Base-by-base conservation (phyloP, 2,888 invertebrate genomes). In the Busseola fusca region DNA sequence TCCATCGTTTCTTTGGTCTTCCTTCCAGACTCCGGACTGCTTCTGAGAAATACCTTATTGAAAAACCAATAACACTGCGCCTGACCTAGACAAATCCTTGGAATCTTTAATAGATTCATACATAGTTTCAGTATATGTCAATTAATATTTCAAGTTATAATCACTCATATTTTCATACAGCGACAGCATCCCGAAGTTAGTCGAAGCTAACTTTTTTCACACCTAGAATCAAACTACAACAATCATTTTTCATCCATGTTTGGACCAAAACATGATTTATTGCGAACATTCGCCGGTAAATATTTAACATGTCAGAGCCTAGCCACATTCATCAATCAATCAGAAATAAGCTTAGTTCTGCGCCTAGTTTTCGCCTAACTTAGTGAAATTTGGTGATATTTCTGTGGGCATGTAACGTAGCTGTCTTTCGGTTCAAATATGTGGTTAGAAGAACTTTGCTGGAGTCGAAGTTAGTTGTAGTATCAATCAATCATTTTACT, bases 251-350 rank as follows among this genome's bases (percentile, higher is more conserved):
- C 85, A 80, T 64, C 34, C 25, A 68, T 70, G 63, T 82, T 70
- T 72, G 64, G 64, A 72, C n/a, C 42, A 48, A 50, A 77, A 73
- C 52, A 74, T 84, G 74, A 84, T 84, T 80, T 78, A 85, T 80
- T 34, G 64, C 57, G 12, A 34, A 48, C 52, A 73, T 57, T 69
- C 69, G 1, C 70, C 73, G 69, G 86, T 80, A 76, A 84, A 85
- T 84, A 77, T 84, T 85, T 76, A 80, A 77, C 76, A 80, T 70
- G 82, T 77, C 84, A 84, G 25, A 74, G 69, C 63, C 72, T 73
- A 59, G 72, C 78, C 76, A 27, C 81, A 10, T 27, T 74, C 76
- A 82, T 80, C 82, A 78, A 84, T 84, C 84, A 84, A 77, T 84
- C 75, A 74, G 58, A 37, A 54, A 74, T 72, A 62, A 74, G 69